Conservation (phyloP, 1,140 invertebrate genomes). For the Leptinotarsa lineolata region DNA sequence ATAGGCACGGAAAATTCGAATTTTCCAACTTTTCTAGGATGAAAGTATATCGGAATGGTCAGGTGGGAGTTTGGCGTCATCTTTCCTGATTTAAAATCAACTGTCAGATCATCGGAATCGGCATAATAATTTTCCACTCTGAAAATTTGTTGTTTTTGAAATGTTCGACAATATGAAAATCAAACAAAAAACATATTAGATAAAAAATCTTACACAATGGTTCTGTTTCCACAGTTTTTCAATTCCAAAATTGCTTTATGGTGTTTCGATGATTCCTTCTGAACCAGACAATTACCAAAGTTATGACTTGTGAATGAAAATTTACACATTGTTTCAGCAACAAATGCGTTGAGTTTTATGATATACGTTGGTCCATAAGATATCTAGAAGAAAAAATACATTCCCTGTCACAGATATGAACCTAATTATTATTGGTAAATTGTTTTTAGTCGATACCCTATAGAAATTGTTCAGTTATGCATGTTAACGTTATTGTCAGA, state of each 20-base stretch:
- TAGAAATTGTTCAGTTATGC: background rate
- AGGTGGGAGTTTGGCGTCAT: slow-evolving; percentile 43
- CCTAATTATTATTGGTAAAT: background rate
- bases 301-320: slow-evolving; percentile 56
- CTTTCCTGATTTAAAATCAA: slow-evolving; percentile 42
- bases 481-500: background rate
- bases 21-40: slow-evolving; percentile 46
- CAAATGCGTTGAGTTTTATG: slow-evolving; percentile 50
- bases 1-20: slow-evolving; percentile 52
- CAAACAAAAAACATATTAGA: slow-evolving; percentile 27
- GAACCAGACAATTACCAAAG: slow-evolving; percentile 57
- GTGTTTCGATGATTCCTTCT: slow-evolving; percentile 40
- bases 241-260: slow-evolving; percentile 50
- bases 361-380: slow-evolving; percentile 54
- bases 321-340: slow-evolving; percentile 43
- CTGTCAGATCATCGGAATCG: slow-evolving; percentile 47
- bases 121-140: slow-evolving; percentile 54
- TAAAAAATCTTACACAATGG: slow-evolving; percentile 42
- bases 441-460: background rate
- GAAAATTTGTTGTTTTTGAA: background rate
- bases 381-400: slow-evolving; percentile 49
- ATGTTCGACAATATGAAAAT: background rate
- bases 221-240: slow-evolving; percentile 51
- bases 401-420: background rate
- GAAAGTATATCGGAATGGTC: slow-evolving; percentile 53